Conservation (phyloP, 2,113 vertebrate species). For the Gnathonemus longibarbis region DNA sequence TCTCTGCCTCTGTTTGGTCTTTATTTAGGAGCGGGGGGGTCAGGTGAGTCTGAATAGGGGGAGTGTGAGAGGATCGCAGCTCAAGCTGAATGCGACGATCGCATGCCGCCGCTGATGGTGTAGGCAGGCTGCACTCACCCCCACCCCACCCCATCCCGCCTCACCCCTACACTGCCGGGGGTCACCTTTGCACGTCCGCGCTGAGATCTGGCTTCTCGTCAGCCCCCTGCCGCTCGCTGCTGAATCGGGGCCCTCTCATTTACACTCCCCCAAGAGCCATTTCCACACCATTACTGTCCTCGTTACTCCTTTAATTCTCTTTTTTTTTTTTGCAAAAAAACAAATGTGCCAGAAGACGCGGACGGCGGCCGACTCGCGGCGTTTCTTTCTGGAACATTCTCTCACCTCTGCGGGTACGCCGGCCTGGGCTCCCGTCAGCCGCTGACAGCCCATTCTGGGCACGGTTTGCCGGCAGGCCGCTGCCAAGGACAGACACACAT, state of each 20-base stretch:
- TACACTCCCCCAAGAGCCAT: background rate
- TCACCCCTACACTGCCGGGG: background rate
- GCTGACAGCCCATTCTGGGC: conserved; percentile 6
- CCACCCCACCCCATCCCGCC: background rate
- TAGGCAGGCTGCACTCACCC: background rate
- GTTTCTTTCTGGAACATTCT: background rate
- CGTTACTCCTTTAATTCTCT: background rate
- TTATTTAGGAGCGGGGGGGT: conserved; percentile 42
- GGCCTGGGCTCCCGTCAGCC: background rate
- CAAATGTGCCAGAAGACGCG: background rate
- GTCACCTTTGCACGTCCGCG: background rate
- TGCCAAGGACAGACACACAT: conserved; percentile 56
- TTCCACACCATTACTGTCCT: conserved; percentile 1
- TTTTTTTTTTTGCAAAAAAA: background rate
- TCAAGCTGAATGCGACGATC: background rate
- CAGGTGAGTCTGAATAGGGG: background rate
- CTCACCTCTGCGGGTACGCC: background rate
- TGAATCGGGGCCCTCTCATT: background rate
- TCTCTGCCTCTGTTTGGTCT: conserved; percentile 41
- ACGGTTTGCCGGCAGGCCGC: conserved; percentile 27
- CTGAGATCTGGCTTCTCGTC: background rate
- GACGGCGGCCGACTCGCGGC: background rate
- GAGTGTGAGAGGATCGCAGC: background rate
- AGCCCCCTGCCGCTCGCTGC: background rate
- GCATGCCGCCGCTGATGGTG: background rate